Conservation (phyloP, 2,888 invertebrate species). For the Agonopterix arenella region DNA sequence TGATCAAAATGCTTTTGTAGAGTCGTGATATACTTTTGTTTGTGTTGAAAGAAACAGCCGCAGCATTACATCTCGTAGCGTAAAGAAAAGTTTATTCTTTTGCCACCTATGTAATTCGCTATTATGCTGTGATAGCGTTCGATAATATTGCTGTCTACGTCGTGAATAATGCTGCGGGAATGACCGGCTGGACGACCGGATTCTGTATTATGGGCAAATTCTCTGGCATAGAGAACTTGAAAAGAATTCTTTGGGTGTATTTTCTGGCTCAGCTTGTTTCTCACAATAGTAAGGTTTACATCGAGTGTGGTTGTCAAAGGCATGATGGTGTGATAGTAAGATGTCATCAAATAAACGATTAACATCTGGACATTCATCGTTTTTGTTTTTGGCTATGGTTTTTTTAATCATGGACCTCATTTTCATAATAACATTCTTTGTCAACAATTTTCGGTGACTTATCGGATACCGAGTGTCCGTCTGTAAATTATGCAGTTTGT, state of each 20-base stretch:
- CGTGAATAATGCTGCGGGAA: slow-evolving; percentile 7
- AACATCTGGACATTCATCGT: background rate
- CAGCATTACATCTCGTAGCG: background rate
- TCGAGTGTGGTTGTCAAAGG: background rate
- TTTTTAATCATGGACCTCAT: background rate
- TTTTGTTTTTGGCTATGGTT: slow-evolving; percentile 2
- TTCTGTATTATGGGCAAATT: background rate
- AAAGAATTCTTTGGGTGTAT: background rate
- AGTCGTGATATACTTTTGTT: background rate
- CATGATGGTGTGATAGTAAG: background rate
- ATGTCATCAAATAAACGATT: background rate
- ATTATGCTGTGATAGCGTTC: slow-evolving; percentile 8
- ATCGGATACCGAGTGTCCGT: slow-evolving; percentile 6
- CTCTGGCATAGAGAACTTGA: background rate
- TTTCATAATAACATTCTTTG: background rate
- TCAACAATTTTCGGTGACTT: slow-evolving; percentile 2
- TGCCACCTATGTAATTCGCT: slow-evolving; percentile 9
- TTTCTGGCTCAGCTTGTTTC: background rate
- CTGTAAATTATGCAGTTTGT: slow-evolving; percentile 6
- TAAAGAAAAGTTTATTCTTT: slow-evolving; percentile 6
- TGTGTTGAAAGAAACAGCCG: slow-evolving; percentile 3
- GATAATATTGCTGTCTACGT: slow-evolving; percentile 11
- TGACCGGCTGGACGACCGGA: slow-evolving; percentile 3
- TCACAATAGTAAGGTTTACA: background rate
- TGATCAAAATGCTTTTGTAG: slow-evolving; percentile 3